phyloP scores from a whole-genome alignment of 2,888 invertebrate genomes.

The Sthenelais limicola region DNA sequence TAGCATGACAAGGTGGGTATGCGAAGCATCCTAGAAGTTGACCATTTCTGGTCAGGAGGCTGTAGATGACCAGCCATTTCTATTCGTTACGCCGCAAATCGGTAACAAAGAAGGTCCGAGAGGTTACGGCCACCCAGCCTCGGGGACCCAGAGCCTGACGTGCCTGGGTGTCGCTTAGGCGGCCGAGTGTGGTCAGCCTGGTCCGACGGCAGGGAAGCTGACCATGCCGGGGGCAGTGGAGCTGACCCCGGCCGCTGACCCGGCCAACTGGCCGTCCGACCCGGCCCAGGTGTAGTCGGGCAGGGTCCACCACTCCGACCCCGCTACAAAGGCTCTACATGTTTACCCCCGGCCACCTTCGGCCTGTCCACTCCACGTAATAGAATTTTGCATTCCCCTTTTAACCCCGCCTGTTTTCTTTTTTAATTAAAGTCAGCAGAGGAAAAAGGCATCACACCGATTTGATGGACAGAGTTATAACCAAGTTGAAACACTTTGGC shows the following conservation, averaged over 20 bases:
- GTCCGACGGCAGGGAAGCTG: not conserved
- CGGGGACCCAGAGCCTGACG: not conserved
- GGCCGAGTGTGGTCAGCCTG: not conserved
- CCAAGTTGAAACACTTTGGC: not conserved
- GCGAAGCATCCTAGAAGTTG: too few species aligned
- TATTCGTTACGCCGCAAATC: slow-evolving; percentile 30
- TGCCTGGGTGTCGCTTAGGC: slow-evolving; percentile 6
- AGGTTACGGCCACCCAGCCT: slow-evolving; percentile 19
- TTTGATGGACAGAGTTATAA: slow-evolving; percentile 38
- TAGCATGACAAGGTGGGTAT: too few species aligned
- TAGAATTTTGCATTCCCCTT: slow-evolving; percentile 29
- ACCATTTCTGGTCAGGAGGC: too few species aligned
- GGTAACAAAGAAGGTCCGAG: slow-evolving; percentile 34
- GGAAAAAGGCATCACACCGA: slow-evolving; percentile 21
- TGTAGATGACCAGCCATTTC: slow-evolving; percentile 4
- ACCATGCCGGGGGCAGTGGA: slow-evolving; percentile 10
- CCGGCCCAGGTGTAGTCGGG: slow-evolving; percentile 32
- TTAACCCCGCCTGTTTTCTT: slow-evolving; percentile 35
- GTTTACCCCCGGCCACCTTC: slow-evolving; percentile 38
- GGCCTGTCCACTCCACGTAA: slow-evolving; percentile 37
- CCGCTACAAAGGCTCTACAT: slow-evolving; percentile 25
- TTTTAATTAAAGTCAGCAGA: slow-evolving; percentile 37
- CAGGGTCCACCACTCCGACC: slow-evolving; percentile 11
- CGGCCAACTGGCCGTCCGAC: slow-evolving; percentile 37
- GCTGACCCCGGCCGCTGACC: slow-evolving; percentile 31